Conservation (phyloP, 2,888 invertebrate genomes). For the Atrina japonica region DNA sequence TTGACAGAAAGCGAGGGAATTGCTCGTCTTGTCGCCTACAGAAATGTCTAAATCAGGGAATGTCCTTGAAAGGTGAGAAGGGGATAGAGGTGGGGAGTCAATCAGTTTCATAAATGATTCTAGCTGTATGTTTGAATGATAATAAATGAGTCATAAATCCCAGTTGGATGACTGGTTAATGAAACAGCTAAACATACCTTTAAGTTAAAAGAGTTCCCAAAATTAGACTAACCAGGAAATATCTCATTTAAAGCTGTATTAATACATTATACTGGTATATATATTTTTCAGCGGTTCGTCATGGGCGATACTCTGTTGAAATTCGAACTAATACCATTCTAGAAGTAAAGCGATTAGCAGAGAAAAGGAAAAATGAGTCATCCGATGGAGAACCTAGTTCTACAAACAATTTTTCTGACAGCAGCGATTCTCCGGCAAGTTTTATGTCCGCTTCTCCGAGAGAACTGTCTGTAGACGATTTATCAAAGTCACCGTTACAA, state of each 20-base stretch:
- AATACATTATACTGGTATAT: no score
- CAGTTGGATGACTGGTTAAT: no score
- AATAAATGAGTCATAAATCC: no score
- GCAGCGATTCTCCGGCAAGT: background rate
- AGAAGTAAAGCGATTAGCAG: conserved; percentile 55
- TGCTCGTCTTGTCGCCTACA: conserved; percentile 60
- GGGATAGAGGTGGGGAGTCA: no score
- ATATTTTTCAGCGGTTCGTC: conserved; percentile 53
- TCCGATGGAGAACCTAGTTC: conserved; percentile 1
- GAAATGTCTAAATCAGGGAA: conserved; percentile 58
- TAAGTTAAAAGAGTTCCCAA: no score
- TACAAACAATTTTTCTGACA: no score
- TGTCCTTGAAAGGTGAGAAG: conserved; percentile 57
- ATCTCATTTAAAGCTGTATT: no score
- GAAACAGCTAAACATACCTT: no score
- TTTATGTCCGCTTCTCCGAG: background rate
- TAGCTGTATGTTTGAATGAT: no score
- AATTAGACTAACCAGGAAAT: no score
- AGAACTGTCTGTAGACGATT: background rate
- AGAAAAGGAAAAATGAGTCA: conserved; percentile 32
- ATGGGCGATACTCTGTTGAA: conserved; percentile 59
- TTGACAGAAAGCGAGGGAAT: conserved; percentile 54
- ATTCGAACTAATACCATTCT: conserved; percentile 59
- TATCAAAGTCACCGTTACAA: background rate
- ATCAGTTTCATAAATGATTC: no score